Evolutionary conservation across 2,797 vertebrate genomes (phyloP), one percentile per base, ranked within the genome.

Genomic region (Paguma larvata): DNA sequence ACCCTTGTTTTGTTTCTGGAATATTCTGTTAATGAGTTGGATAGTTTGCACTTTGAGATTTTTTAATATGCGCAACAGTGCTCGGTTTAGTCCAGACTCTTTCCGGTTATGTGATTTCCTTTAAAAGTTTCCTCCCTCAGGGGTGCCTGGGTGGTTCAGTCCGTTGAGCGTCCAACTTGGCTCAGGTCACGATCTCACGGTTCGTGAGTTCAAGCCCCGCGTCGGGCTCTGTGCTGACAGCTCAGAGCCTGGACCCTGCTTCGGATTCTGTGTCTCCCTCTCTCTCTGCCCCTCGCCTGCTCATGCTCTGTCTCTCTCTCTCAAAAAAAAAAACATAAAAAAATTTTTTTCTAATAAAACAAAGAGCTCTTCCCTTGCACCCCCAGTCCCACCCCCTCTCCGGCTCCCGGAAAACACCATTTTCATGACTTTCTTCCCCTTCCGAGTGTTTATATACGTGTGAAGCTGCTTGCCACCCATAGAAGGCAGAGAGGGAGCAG

Each of bases 61-160:
- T 62, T 19, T 79, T 44, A 25, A n/a, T 62, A 27, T 16, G 34
- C 13, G 63, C 30, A 25, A n/a, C 38, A 41, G 13, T 38, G 34
- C 63, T 19, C 83, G 68, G 5, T 32, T 94, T 73, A 93, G 23
- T 67, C 80, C 62, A 15, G 23, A 88, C 32, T 88, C 25, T 34
- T 88, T 82, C 56, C 78, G 48, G 25, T 87, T 63, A 9, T 44
- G 13, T 62, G 10, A 72, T 53, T 53, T 94, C 14, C 48, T 80
- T 62, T 23, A 65, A 70, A 34, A 1, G 18, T 46, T 88, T 51
- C 34, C 41, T 56, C 67, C 67, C 67, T 48, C 41, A 13, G 59
- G 38, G 59, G 62, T 5, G 0, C 27, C 62, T 13, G 13, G 62
- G 27, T 62, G 27, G 27, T 27, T 63, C 62, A 6, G 62, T 63